phyloP scores from a whole-genome alignment of 2,888 invertebrate species.

The Melanophora roralis region DNA sequence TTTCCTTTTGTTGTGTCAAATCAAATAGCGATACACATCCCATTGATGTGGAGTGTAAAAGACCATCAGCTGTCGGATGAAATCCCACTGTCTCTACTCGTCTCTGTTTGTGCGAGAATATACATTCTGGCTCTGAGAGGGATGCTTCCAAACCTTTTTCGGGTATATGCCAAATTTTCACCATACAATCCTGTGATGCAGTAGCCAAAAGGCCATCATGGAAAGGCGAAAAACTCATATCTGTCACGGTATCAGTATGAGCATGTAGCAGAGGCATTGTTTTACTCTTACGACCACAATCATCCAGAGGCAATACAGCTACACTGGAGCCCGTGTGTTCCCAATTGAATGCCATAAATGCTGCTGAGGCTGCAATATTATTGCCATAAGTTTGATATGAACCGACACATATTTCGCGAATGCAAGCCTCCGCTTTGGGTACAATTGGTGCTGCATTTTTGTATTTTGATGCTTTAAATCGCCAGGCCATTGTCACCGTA shows the following conservation, averaged over 20 bases:
- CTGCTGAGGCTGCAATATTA: constrained; percentile 94
- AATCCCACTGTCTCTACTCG: constrained; percentile 93
- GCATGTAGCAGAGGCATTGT: constrained; percentile 91
- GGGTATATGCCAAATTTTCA: constrained; percentile 94
- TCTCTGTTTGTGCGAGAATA: constrained; percentile 88
- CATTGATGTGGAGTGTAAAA: constrained; percentile 91
- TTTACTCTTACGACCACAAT: constrained; percentile 92
- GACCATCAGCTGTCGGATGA: constrained; percentile 92
- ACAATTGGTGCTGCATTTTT: constrained; percentile 98
- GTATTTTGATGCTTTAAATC: constrained; percentile 98
- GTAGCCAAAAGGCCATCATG: constrained; percentile 95
- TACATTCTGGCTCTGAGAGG: constrained; percentile 86
- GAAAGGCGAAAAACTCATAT: constrained; percentile 96
- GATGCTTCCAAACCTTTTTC: constrained; percentile 87
- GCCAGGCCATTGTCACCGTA: constrained; percentile 86
- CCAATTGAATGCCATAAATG: constrained; percentile 97
- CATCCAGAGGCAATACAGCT: constrained; percentile 91
- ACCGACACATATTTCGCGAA: constrained; percentile 92
- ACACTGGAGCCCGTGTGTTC: constrained; percentile 94
- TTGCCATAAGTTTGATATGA: constrained; percentile 96
- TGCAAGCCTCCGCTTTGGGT: constrained; percentile 93
- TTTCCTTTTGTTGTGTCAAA: constrained; percentile 87
- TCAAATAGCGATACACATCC: constrained; percentile 92
- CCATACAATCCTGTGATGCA: constrained; percentile 91
- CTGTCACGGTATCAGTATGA: constrained; percentile 93